These are phyloP conservation scores for Melipona bicolor DNA, from an alignment of 2,888 invertebrate genomes.

Conservation along the genomic window DNA sequence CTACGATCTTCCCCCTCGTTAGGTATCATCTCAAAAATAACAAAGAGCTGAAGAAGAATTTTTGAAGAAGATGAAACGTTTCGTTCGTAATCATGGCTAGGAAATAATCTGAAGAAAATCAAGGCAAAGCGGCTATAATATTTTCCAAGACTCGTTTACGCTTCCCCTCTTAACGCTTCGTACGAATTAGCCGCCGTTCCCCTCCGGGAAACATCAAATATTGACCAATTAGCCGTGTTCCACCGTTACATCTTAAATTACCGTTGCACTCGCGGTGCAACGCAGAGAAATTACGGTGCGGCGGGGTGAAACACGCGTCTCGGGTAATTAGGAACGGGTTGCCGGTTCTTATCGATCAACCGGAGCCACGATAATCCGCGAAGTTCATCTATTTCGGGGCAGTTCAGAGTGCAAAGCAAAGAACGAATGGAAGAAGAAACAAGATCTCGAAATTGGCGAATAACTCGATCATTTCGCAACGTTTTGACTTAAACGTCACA, in stretches of 20 bases:
- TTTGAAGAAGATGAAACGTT: not conserved
- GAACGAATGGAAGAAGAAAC: too few relatives aligned
- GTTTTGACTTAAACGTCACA: too few relatives aligned
- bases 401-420: too few relatives aligned
- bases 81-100: not conserved
- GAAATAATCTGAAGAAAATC: not conserved
- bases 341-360: slow-evolving; percentile 44
- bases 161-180: slow-evolving; percentile 13
- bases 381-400: too few relatives aligned
- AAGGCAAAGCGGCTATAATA: not conserved
- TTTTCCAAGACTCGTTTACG: not conserved
- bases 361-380: slow-evolving; percentile 26
- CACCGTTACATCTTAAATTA: slow-evolving; percentile 53
- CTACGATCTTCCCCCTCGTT: not conserved
- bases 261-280: slow-evolving; percentile 36
- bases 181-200: slow-evolving; percentile 46
- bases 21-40: not conserved
- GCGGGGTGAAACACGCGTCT: slow-evolving; percentile 31
- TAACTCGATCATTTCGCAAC: too few relatives aligned
- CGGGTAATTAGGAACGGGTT: slow-evolving; percentile 40
- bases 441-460: too few relatives aligned
- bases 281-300: slow-evolving; percentile 32
- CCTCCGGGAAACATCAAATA: slow-evolving; percentile 56
- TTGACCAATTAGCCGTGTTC: slow-evolving; percentile 50
- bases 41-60: not conserved